Percentiles rank a stretch among this genome's conserved stretches.
Evolutionary conservation across 2,888 invertebrate species (phyloP).

Genomic region (Lasioglossum morio): DNA sequence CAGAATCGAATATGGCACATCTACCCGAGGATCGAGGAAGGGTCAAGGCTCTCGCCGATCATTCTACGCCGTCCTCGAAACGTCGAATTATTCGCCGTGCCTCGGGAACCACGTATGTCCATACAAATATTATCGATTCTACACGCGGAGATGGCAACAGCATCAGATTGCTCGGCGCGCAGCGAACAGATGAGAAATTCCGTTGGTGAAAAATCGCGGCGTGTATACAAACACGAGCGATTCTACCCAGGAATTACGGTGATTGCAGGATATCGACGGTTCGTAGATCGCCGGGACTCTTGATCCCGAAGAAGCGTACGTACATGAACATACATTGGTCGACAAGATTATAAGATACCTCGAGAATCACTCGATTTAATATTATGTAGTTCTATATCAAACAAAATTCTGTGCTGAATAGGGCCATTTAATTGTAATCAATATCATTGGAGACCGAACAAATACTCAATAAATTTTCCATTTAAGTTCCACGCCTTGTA

Average conservation of each 20-base stretch:
- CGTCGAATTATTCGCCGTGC: not conserved
- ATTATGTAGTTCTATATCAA: not conserved
- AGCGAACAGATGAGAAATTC: not conserved
- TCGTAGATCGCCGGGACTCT: slow-evolving; percentile 5
- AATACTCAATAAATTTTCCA: too few relatives aligned
- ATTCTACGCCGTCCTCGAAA: not conserved
- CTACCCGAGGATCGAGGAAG: not conserved
- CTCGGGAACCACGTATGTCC: not conserved
- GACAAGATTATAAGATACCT: not conserved
- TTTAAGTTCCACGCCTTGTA: too few relatives aligned
- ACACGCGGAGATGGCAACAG: not conserved
- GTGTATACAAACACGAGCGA: not conserved
- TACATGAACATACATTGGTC: not conserved
- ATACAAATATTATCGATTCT: not conserved
- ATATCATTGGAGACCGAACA: too few relatives aligned
- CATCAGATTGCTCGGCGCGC: not conserved
- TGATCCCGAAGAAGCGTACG: not conserved
- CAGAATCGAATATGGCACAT: not conserved
- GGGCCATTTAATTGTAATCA: not conserved
- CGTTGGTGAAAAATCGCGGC: not conserved
- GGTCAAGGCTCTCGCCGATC: not conserved
- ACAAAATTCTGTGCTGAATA: not conserved
- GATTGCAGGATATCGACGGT: slow-evolving; percentile 12
- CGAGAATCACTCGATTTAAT: not conserved
- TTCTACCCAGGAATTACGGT: slow-evolving; percentile 10